Percentiles rank a stretch among this genome's conserved stretches.
Conservation (phyloP, 2,113 vertebrate genomes). For the Lipotes vexillifer region DNA sequence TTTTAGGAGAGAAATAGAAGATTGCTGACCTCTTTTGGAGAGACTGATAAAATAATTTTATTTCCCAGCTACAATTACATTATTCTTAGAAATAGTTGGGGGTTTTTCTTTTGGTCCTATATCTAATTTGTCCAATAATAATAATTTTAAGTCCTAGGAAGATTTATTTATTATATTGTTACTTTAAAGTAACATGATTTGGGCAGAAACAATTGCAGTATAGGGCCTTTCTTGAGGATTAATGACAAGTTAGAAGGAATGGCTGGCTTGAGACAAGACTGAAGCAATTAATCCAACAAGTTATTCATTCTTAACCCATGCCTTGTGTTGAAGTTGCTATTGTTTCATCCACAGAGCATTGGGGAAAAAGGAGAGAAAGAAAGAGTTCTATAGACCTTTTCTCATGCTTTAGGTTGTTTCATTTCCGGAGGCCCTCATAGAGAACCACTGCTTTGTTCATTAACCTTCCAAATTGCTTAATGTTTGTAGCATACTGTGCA, state of each 20-base stretch:
- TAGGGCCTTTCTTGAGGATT: slow-evolving; percentile 32
- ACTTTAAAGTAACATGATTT: slow-evolving; percentile 23
- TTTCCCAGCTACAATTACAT: not conserved
- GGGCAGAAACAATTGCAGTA: not conserved
- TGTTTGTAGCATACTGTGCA: not conserved
- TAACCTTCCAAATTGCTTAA: slow-evolving; percentile 62
- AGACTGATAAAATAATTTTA: not conserved
- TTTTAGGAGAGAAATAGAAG: not conserved
- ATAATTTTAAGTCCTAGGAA: not conserved
- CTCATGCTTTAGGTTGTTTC: slow-evolving; percentile 10
- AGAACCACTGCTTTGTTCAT: slow-evolving; percentile 49
- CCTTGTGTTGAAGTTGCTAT: not conserved
- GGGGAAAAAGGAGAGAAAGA: not conserved
- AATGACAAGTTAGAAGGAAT: slow-evolving; percentile 49
- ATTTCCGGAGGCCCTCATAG: slow-evolving; percentile 26
- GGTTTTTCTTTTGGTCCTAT: not conserved
- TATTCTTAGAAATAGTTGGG: not conserved
- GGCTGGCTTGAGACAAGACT: slow-evolving; percentile 32
- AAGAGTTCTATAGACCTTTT: not conserved
- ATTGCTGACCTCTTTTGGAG: not conserved
- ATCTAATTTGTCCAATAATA: slow-evolving; percentile 23
- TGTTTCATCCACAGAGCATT: not conserved
- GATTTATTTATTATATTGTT: slow-evolving; percentile 38
- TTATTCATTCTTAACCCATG: slow-evolving; percentile 53
- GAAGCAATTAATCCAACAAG: slow-evolving; percentile 44